Base-by-base conservation (phyloP, 2,113 vertebrate genomes). In the Haemorhous mexicanus region DNA sequence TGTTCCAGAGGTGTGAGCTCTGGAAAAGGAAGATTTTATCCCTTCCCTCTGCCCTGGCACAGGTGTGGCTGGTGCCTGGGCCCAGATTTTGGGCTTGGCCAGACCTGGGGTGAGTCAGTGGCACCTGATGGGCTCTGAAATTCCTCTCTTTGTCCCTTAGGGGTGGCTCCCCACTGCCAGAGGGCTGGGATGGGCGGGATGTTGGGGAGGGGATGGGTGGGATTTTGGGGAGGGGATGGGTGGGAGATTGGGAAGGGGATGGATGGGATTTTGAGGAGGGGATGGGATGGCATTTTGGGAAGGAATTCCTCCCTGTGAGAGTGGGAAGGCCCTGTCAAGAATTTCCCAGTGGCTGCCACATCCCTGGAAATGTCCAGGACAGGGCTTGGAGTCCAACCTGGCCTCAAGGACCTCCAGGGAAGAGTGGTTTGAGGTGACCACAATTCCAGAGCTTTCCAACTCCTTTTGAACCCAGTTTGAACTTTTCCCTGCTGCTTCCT, bases 391-490 rank as follows among this genome's bases (percentile, higher is more conserved):
- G 11, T 23, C 64, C 64, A 82, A 2, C 18, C 23, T n/a, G 53
- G 2, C 79, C 35, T 69, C 1, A 2, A 23, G 43, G 6, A 22
- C 30, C 55, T 24, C 20, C 52, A 50, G 8, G 30, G 12, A 41
- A 7, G 4, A 19, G 1, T 15, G 6, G 4, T 39, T 32, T 33
- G 35, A 50, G 6, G 2, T 5, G 9, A 4, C 52, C 17, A 12
- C 46, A n/a, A 11, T 2, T 11, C 19, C 53, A 41, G 8, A 0
- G 1, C 62, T 61, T 21, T 6, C 4, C 26, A 53, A 33, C 2
- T 1, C 24, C 23, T 53, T 46, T 39, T 4, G 0, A 44, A 28
- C 0, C 1, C 35, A 13, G 1, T 3, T 4, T 10, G 4, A 16
- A 10, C 87, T 52, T 67, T 17, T 6, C 44, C 68, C 53, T 39